A percentile compares a stretch with the other conserved stretches of the same genome.
Conservation (phyloP, 2,113 vertebrate species). For the Merops nubicus region DNA sequence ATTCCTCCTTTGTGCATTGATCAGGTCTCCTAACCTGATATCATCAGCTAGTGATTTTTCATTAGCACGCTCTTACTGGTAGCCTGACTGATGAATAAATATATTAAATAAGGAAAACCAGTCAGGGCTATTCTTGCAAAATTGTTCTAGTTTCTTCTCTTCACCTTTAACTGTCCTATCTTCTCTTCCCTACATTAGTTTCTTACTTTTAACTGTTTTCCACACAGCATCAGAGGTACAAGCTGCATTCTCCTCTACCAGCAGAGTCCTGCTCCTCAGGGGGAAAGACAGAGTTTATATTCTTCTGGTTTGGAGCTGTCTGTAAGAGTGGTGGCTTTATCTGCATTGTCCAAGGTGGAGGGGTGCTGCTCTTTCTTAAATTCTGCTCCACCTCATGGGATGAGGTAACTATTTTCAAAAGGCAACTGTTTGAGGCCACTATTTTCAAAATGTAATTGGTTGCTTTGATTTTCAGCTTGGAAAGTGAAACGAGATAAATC, state of each 20-base stretch:
- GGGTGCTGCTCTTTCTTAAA: background rate
- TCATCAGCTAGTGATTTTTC: slow-evolving; percentile 47
- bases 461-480: background rate
- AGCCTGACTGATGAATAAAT: background rate
- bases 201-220: background rate
- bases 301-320: background rate
- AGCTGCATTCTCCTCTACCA: background rate
- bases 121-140: background rate
- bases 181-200: background rate
- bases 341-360: background rate
- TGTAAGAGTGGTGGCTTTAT: background rate
- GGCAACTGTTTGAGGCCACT: background rate
- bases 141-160: background rate
- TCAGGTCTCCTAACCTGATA: background rate
- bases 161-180: background rate
- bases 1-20: background rate
- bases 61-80: slow-evolving; percentile 8
- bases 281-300: background rate
- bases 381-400: background rate
- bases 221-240: background rate
- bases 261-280: background rate
- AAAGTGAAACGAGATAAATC: background rate
- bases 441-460: background rate
- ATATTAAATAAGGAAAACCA: background rate
- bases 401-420: background rate